phyloP scores from a whole-genome alignment of 35 echinoderm and acorn worm genomes.

The Diadema setosum region DNA sequence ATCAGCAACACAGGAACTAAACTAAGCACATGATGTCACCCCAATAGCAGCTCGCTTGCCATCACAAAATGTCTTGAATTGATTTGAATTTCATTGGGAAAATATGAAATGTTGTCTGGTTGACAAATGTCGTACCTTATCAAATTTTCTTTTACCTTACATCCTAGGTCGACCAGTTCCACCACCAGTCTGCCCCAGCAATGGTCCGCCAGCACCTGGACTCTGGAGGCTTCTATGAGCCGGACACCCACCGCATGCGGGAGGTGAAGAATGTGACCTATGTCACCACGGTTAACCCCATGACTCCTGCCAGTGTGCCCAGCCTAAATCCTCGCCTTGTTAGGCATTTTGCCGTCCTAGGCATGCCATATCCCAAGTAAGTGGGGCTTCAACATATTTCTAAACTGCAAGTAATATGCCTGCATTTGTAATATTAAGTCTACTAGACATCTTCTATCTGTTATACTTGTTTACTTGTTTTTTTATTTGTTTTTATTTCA shows the following conservation, averaged over 20 bases:
- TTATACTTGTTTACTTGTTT: too few relatives aligned
- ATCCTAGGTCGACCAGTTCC: conserved; percentile 66
- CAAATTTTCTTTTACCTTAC: too few relatives aligned
- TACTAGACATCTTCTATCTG: too few relatives aligned
- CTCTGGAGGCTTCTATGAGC: conserved; percentile 91
- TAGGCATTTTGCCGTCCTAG: conserved; percentile 81
- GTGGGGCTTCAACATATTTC: neutral
- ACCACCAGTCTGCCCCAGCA: conserved; percentile 84
- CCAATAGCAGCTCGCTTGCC: too few relatives aligned
- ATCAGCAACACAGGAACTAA: too few relatives aligned
- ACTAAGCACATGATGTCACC: too few relatives aligned
- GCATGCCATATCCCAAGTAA: conserved; percentile 92
- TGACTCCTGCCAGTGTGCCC: conserved; percentile 84
- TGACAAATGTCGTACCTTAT: too few relatives aligned
- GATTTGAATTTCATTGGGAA: too few relatives aligned
- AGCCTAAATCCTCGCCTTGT: conserved; percentile 46
- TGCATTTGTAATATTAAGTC: too few relatives aligned
- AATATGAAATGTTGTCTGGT: too few relatives aligned
- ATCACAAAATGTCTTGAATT: too few relatives aligned
- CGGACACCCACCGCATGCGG: conserved; percentile 69
- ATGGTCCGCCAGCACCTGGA: conserved; percentile 99
- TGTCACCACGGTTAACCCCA: conserved; percentile 85
- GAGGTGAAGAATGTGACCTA: conserved; percentile 98
- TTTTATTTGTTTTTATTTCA: too few relatives aligned
- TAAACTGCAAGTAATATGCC: neutral